Conservation (phyloP, 2,888 invertebrate genomes). For the Dinocampus coccinellae region DNA sequence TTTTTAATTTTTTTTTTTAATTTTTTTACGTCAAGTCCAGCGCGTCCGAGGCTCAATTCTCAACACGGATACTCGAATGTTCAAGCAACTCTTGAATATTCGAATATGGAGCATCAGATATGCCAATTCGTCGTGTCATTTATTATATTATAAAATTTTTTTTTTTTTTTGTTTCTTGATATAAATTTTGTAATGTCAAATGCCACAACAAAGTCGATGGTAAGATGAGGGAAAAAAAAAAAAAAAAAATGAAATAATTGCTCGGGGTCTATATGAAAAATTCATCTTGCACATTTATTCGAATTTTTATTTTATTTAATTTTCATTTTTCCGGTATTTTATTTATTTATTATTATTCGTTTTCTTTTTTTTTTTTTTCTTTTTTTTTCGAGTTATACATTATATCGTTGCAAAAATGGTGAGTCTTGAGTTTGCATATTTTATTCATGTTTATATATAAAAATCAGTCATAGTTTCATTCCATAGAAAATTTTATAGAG, state of each 20-base stretch:
- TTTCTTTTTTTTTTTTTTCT: too few species aligned
- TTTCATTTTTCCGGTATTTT: slow-evolving; percentile 24
- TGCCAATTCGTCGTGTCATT: slow-evolving; percentile 44
- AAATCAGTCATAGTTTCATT: neutral
- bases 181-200: slow-evolving; percentile 17
- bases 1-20: slow-evolving; percentile 30
- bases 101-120: slow-evolving; percentile 64
- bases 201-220: neutral
- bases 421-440: neutral
- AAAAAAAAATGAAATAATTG: too few species aligned
- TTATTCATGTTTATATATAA: neutral
- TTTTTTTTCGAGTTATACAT: neutral
- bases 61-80: slow-evolving; percentile 67
- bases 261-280: neutral
- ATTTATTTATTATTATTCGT: too few species aligned
- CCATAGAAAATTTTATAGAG: slow-evolving; percentile 7
- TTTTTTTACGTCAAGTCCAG: slow-evolving; percentile 46
- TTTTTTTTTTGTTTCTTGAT: slow-evolving; percentile 26
- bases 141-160: slow-evolving; percentile 35
- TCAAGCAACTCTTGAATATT: slow-evolving; percentile 68
- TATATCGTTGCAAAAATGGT: slow-evolving; percentile 3
- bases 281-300: neutral
- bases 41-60: slow-evolving; percentile 62
- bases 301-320: slow-evolving; percentile 4
- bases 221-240: too few species aligned